Base-by-base conservation (phyloP, 1,140 invertebrate genomes). In the Drosophila cardini region DNA sequence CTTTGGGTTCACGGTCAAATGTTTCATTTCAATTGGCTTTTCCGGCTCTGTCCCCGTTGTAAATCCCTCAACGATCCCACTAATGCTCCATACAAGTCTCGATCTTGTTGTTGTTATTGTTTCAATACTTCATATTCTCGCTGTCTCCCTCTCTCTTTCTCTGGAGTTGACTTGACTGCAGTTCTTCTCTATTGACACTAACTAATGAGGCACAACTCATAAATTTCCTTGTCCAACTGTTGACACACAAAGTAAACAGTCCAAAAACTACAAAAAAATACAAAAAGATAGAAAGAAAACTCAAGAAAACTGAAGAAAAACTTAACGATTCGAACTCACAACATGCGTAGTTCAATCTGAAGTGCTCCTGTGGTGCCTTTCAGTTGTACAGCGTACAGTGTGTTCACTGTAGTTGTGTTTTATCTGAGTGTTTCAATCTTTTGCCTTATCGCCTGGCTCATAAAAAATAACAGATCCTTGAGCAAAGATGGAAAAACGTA, bases 1-100 rank as follows among this genome's bases (percentile, higher is more conserved):
- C 46, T 21, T 46, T 32, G 76, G 52, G 72, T 86, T 86, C 83
- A 86, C 56, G 83, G 83, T 87, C 83, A 86, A 86, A 70, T 70
- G 61, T 70, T 71, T 46, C 61, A 68, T 79, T 58, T 80, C 58
- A 77, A 79, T 87, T 79, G 57, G 21, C 36, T 67, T 76, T 83
- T 79, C 69, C 40, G 60, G 67, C 56, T 48, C 52, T 32, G 4
- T 52, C 2, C 13, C 50, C 32, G 50, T 16, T 58, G 61, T 87
- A 89, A 87, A 89, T 87, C 84, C 68, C 78, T 87, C 83, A 89
- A 67, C 78, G 43, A 34, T 18, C 64, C 45, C 45, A 36, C 60
- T 13, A 76, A 30, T 73, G 50, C 55, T 68, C 46, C 62, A 30
- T 53, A 13, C 21, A 8, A 26, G 21, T 26, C 21, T 4, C 21